Conservation (phyloP, 2,888 invertebrate species). For the Deilephila porcellus region DNA sequence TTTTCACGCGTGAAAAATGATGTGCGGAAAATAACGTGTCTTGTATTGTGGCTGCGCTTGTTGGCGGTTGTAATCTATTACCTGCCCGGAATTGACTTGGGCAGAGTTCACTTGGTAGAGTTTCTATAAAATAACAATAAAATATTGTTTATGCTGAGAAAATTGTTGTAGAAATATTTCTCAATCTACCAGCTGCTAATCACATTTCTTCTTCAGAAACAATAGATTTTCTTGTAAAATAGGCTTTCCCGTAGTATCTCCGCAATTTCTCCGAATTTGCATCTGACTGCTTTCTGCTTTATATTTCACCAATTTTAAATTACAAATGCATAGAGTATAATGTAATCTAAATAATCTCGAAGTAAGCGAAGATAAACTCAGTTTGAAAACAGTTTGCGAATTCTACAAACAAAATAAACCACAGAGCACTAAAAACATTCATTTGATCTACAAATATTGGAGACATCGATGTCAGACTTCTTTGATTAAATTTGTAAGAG, state of each 20-base stretch:
- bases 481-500: conserved; percentile 11
- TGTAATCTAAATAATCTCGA: too few species aligned
- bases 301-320: too few species aligned
- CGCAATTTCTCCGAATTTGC: too few species aligned
- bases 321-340: too few species aligned
- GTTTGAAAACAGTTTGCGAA: background rate
- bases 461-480: conserved; percentile 7
- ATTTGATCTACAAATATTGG: conserved; percentile 3
- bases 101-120: background rate
- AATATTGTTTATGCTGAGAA: background rate
- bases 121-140: background rate
- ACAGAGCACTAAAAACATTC: conserved; percentile 16
- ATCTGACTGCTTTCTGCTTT: too few species aligned
- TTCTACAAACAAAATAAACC: background rate
- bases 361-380: background rate
- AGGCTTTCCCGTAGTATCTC: too few species aligned
- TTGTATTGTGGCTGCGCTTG: conserved; percentile 45
- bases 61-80: conserved; percentile 30
- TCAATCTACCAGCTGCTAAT: too few species aligned
- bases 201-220: too few species aligned
- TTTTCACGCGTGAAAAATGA: conserved; percentile 61
- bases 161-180: too few species aligned
- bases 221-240: too few species aligned
- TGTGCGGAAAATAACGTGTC: conserved; percentile 54
- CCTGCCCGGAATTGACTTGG: conserved; percentile 16